Percentiles rank a stretch among this genome's conserved stretches.
These are phyloP conservation scores for Oreortyx pictus DNA, from an alignment of 2,797 vertebrate genomes.

Conservation along the genomic window DNA sequence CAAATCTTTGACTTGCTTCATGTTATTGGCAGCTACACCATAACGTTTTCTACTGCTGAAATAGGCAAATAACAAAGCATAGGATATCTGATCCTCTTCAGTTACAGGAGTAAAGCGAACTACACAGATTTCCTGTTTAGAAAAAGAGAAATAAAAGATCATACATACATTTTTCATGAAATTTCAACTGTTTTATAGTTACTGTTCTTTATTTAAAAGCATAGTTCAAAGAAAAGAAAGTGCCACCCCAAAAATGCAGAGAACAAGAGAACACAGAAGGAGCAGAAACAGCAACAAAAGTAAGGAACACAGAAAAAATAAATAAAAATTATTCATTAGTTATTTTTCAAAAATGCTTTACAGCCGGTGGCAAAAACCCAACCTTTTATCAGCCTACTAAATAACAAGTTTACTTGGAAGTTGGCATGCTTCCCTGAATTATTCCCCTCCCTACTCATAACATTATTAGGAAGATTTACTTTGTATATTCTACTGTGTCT, in stretches of 20 bases:
- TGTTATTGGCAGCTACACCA: constrained; percentile 96
- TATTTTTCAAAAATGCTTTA: neutral
- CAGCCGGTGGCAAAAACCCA: neutral
- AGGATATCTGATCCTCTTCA: constrained; percentile 98
- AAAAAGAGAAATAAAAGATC: neutral
- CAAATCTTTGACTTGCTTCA: constrained; percentile 98
- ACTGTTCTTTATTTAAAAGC: neutral
- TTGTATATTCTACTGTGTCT: neutral
- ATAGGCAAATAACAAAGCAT: constrained; percentile 94
- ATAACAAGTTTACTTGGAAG: neutral
- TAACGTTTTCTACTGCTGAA: constrained; percentile 98
- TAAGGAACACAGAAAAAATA: neutral
- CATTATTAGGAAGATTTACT: neutral
- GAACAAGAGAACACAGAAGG: neutral
- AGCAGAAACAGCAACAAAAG: neutral
- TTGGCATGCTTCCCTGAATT: neutral
- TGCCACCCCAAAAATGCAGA: neutral
- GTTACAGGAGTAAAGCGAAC: constrained; percentile 96
- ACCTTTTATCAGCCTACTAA: neutral
- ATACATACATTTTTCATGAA: neutral
- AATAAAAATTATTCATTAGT: neutral
- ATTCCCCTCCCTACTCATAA: neutral
- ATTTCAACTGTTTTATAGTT: neutral
- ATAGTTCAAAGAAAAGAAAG: neutral
- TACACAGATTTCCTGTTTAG: constrained; percentile 93